phyloP scores from a whole-genome alignment of 2,113 vertebrate species.

The Lepus americanus region DNA sequence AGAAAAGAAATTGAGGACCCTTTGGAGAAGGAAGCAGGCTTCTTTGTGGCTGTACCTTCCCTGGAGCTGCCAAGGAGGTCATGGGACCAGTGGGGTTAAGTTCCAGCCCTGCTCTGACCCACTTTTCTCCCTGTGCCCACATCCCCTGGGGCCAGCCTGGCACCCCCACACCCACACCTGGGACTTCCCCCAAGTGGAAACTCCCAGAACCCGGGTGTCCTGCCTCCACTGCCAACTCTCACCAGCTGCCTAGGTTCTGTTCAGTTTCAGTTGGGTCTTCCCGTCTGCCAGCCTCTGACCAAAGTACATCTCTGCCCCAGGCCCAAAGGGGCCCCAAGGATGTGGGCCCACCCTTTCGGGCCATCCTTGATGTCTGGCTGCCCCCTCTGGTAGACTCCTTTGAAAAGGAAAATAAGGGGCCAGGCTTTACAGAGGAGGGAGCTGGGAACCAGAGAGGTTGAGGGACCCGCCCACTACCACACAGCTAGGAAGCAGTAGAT shows the following conservation, averaged over 20 bases:
- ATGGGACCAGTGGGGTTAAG: slow-evolving; percentile 71
- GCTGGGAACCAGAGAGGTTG: slow-evolving; percentile 39
- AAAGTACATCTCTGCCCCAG: background rate
- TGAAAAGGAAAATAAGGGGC: slow-evolving; percentile 30
- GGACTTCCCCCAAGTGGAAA: slow-evolving; percentile 84
- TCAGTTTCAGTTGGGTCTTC: slow-evolving; percentile 11
- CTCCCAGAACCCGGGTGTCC: slow-evolving; percentile 71
- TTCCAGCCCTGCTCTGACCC: slow-evolving; percentile 76
- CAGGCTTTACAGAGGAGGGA: background rate
- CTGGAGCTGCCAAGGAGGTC: slow-evolving; percentile 51
- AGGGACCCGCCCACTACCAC: background rate
- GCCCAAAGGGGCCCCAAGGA: background rate
- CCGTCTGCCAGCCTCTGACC: slow-evolving; percentile 12
- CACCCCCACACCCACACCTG: slow-evolving; percentile 64
- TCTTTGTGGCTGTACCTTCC: background rate
- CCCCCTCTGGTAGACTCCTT: slow-evolving; percentile 11
- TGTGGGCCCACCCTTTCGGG: too few relatives aligned
- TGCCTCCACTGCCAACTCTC: slow-evolving; percentile 67
- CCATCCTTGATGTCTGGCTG: background rate
- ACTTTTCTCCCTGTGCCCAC: slow-evolving; percentile 76
- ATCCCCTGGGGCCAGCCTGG: slow-evolving; percentile 74
- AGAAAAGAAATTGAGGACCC: slow-evolving; percentile 5
- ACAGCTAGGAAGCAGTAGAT: slow-evolving; percentile 8
- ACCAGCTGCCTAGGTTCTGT: slow-evolving; percentile 46
- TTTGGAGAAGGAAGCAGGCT: background rate